Base-by-base conservation (phyloP, 2,888 invertebrate species). In the Ectropis crepuscularia region DNA sequence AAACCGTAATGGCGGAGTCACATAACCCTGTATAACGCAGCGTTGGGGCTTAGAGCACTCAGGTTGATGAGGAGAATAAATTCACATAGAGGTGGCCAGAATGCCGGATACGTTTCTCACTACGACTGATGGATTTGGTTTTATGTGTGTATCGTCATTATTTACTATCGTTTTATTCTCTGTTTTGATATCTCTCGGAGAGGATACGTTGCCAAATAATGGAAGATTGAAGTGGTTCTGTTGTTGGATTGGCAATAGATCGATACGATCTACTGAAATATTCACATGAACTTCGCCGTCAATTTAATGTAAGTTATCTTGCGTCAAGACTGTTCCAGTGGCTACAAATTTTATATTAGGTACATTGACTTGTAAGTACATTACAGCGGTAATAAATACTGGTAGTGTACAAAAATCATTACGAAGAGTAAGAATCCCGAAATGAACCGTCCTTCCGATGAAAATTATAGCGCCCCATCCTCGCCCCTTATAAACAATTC, bases 1-100 rank as follows among this genome's bases (percentile, higher is more conserved):
- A 85, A 85, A 85, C 73, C 74, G 69, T 80, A 85, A 82, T 79
- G 77, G 74, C 65, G 65, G 67, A 69, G 76, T 76, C 80, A 79
- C 80, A 76, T 72, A 74, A 74, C 76, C 77, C 77, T 75, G 46
- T 37, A 50, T 67, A 68, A 68, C 55, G 60, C 57, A 53, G 49
- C 61, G 53, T 71, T 68, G 68, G 68, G 68, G 70, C 74, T 62
- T 67, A n/a, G 69, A 78, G 79, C 86, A 88, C 88, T 89, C 82
- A 79, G 74, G 72, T 80, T 87, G 87, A 88, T 88, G 87, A 87
- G 79, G 64, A 75, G 72, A 71, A 75, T 76, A 74, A 72, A 74
- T 68, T 65, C 63, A 67, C 63, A 61, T 66, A 61, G 72, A 70
- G 76, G 75, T 72, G 69, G 72, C 74, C 75, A 71, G 70, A 76